Evolutionary conservation across 2,113 vertebrate genomes (phyloP), one percentile per base, ranked within the genome.

Genomic region (Mungos mungo): DNA sequence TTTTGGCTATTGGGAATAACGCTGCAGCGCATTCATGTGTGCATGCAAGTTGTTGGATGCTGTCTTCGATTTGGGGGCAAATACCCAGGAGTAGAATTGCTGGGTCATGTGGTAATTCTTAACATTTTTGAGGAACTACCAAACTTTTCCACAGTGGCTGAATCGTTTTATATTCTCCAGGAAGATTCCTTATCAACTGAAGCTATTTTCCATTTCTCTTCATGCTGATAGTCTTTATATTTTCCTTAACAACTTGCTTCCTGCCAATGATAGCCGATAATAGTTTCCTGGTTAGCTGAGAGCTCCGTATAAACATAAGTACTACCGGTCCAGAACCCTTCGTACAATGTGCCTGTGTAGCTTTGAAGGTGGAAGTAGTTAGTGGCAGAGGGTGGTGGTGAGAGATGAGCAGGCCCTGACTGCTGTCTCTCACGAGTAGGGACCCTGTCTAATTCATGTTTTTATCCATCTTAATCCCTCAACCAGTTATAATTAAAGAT

Each of bases 231-330:
- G 69, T 90, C 93, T 81, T 93, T 85, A 52, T 54, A 77, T 45
- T 60, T 93, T 82, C 80, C 74, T 72, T 94, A 82, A 63, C 11
- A 54, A 12, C 25, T 96, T 90, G 69, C 52, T 41, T 96, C 27
- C 29, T 89, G 52, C 33, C 27, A 54, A 10, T 85, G 68, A 45
- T 71, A 7, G 18, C 76, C 86, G 71, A 52, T 45, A 45, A 21
- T 31, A 77, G 63, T 81, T 84, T 95, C 69, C 41, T 41, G 4
- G 63, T 31, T 60, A 92, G 54, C 12, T 60, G 69, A 95, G 45
- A 76, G 77, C 13, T 38, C 41, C 57, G 60, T 16, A 21, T 38
- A 76, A 50, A 80, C n/a, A 80, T 66, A 41, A 69, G 60, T 69
- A 77, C 82, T n/a, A 13, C 66, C 9, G 52, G 47, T 47, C 77